Percentiles rank a stretch among this genome's conserved stretches.
These are phyloP conservation scores for Echinarachnius parma DNA, from an alignment of 53 echinoderm and acorn worm genomes.

Conservation along the genomic window DNA sequence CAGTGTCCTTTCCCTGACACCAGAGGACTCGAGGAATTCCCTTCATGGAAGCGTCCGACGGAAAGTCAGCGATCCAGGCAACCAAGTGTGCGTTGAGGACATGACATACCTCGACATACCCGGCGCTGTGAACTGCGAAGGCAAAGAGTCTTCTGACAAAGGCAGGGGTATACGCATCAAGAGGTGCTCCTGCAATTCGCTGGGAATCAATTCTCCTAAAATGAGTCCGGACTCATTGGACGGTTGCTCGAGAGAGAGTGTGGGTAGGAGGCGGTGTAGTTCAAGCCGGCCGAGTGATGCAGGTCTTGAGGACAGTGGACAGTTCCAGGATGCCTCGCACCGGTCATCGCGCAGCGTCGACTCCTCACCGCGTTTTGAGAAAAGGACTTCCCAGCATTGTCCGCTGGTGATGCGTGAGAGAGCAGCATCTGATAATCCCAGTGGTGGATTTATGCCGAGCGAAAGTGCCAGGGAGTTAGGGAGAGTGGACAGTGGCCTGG, in stretches of 20 bases:
- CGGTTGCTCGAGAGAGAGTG: slow-evolving; percentile 10
- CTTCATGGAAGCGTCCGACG: slow-evolving; percentile 29
- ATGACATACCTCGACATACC: slow-evolving; percentile 1
- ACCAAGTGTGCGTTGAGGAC: background rate
- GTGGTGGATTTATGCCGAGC: background rate
- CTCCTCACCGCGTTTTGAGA: slow-evolving; percentile 21
- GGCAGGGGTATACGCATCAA: slow-evolving; percentile 1
- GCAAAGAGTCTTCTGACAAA: background rate
- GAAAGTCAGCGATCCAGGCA: slow-evolving; percentile 23
- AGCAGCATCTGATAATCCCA: slow-evolving; percentile 24
- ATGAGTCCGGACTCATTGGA: slow-evolving; percentile 44
- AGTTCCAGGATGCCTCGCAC: slow-evolving; percentile 8
- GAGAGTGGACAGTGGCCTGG: slow-evolving; percentile 78
- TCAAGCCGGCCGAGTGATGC: slow-evolving; percentile 24
- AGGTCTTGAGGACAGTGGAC: slow-evolving; percentile 35
- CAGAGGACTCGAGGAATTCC: slow-evolving; percentile 50
- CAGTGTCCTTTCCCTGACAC: slow-evolving; percentile 65
- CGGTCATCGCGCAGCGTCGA: slow-evolving; percentile 23
- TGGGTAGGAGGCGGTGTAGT: background rate
- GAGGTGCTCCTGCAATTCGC: slow-evolving; percentile 12
- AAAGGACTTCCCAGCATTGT: slow-evolving; percentile 11
- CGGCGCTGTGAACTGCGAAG: slow-evolving; percentile 15
- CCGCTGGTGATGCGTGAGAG: slow-evolving; percentile 1
- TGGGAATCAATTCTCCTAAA: background rate
- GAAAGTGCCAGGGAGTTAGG: slow-evolving; percentile 8